Evolutionary conservation across 2,113 vertebrate species (phyloP), one percentile per base, ranked within the genome.

Genomic region (Thymallus thymallus): DNA sequence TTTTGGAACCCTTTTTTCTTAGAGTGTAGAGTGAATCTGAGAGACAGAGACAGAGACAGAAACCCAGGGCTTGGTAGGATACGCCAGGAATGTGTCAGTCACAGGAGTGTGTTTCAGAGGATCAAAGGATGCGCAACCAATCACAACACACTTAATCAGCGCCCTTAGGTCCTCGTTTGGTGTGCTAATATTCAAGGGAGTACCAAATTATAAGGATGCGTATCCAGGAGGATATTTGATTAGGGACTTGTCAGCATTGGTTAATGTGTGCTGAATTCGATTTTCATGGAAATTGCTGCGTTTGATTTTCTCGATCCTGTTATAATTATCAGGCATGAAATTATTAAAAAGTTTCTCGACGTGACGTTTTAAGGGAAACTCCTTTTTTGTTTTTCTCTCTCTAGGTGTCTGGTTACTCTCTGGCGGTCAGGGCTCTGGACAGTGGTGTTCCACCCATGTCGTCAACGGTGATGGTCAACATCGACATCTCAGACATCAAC

Each of bases 401-500:
- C 1, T 74, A 99, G 98, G 93, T 97, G 82, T 95, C 96, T 24
- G 93, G 94, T 74, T 98, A 97, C 87, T 95, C 96, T 0, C 83
- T 99, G 83, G 86, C 94, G 6, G 79, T 99, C 68, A 94, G 96
- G 79, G 97, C 96, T 5, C 91, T 90, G 74, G 97, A 99, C 76
- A 94, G 93, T 0, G 98, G 98, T 68, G 80, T 73, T 1, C 96
- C 95, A 29, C 83, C 94, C 46, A 90, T 98, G 94, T 97, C 96
- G 3, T 95, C 97, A 1, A 96, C 95, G 0, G 94, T 94, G 48
- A 94, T 92, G 0, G 94, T 98, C 88, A 98, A 96, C 66, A 93
- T 99, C 29, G 97, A 97, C 76, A 93, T 99, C 86, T 96, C 96
- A 0, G 98, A 99, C 74, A 93, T 99, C 84, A 99, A 99, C 0